These are phyloP conservation scores for Ellobium chinense DNA, from an alignment of 2,888 invertebrate species.

Conservation along the genomic window DNA sequence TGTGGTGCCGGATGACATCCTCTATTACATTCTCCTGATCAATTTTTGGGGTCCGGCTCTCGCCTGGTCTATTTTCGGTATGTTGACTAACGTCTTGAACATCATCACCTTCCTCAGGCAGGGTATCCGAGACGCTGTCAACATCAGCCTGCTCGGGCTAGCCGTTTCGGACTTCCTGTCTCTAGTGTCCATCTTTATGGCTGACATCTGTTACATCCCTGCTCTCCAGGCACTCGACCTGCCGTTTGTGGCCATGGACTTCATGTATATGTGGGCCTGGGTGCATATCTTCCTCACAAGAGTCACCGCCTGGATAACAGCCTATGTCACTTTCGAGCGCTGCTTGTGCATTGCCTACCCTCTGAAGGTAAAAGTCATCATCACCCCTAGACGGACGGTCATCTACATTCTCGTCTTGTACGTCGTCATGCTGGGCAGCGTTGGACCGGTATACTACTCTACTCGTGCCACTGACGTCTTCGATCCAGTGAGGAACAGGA, in stretches of 20 bases:
- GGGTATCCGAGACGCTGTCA: slow-evolving; percentile 7
- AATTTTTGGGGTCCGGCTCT: slow-evolving; percentile 13
- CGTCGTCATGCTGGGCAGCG: slow-evolving; percentile 19
- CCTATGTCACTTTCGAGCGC: slow-evolving; percentile 20
- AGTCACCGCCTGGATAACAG: slow-evolving; percentile 26
- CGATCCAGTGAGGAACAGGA: background rate
- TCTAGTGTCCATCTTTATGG: background rate
- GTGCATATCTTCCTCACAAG: slow-evolving; percentile 24
- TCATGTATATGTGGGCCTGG: slow-evolving; percentile 25
- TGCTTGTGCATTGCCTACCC: slow-evolving; percentile 21
- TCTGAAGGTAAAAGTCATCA: slow-evolving; percentile 19
- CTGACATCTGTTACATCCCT: slow-evolving; percentile 14
- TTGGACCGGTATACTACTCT: slow-evolving; percentile 21
- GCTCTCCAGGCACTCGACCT: slow-evolving; percentile 7
- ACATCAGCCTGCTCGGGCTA: slow-evolving; percentile 22
- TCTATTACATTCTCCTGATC: background rate
- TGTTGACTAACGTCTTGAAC: slow-evolving; percentile 13
- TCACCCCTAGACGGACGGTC: slow-evolving; percentile 18
- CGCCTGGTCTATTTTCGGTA: slow-evolving; percentile 1
- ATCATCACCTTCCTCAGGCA: slow-evolving; percentile 13
- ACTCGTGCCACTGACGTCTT: background rate
- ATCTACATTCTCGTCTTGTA: slow-evolving; percentile 12
- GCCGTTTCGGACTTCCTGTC: slow-evolving; percentile 15
- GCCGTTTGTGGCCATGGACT: slow-evolving; percentile 6
- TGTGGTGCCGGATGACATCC: background rate